Base-by-base conservation (phyloP, 2,797 vertebrate genomes). In the Alosa sapidissima region DNA sequence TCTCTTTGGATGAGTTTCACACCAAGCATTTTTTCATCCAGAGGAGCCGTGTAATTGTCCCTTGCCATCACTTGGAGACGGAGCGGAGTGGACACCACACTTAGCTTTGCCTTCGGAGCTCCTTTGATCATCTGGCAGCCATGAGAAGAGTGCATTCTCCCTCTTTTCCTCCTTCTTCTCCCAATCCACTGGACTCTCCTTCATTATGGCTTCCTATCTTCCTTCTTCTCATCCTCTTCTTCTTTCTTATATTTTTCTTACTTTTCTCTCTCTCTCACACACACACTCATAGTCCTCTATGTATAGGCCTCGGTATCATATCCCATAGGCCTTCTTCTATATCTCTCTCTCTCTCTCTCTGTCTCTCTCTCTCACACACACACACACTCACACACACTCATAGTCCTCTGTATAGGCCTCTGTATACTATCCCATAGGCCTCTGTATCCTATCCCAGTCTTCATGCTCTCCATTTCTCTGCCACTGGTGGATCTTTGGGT, bases 31-130 rank as follows among this genome's bases (percentile, higher is more conserved):
- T 41, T 36, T 72, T n/a, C 2, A 33, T 36, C 33, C 65, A 14
- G 33, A 72, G 14, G 7, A 16, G n/a, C 33, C 16, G 24, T 28
- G 36, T 81, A 49, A 83, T 83, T 86, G 10, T 36, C 28, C 85
- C 83, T 54, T 14, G 83, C 88, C 87, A 85, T 86, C 85, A 78
- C 48, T 36, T 45, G 36, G n/a, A 21, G 87, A 83, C 86, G 86
- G 85, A 87, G 89, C 88, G 84, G n/a, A n/a, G n/a, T n/a, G n/a
- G n/a, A n/a, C n/a, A n/a, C 88, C 89, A 65, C 6, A 14, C 65
- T 14, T n/a, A 36, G 65, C 28, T 72, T 41, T 10, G 3, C 65
- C 11, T 10, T 1, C 65, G 14, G 65, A 87, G 86, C 9, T 55
- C 84, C 33, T 82, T 86, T 88, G 88, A 90, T 58, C 88, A 84